Conservation (phyloP, 2,888 invertebrate species). For the Boloria selene region DNA sequence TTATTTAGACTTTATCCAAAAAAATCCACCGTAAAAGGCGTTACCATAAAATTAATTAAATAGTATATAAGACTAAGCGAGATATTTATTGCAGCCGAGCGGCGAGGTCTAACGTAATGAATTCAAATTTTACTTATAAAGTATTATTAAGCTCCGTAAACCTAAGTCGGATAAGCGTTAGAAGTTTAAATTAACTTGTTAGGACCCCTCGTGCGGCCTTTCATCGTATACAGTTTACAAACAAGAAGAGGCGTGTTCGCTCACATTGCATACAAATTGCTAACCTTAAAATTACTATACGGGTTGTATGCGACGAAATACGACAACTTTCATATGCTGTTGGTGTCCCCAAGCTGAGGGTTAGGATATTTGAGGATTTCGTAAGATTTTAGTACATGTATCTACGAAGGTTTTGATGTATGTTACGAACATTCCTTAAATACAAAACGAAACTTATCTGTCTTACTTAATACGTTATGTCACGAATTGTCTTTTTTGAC, state of each 20-base stretch:
- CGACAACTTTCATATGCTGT: slow-evolving; percentile 33
- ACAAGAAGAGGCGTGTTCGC: slow-evolving; percentile 53
- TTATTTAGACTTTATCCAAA: slow-evolving; percentile 9
- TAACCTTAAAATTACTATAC: slow-evolving; percentile 42
- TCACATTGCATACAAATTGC: slow-evolving; percentile 67
- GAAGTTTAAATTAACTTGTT: slow-evolving; percentile 77
- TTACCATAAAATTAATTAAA: slow-evolving; percentile 23
- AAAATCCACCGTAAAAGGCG: slow-evolving; percentile 13
- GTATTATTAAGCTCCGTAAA: slow-evolving; percentile 61
- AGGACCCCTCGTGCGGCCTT: slow-evolving; percentile 52
- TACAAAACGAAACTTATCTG: neutral
- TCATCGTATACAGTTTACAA: slow-evolving; percentile 55
- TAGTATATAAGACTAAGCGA: slow-evolving; percentile 13
- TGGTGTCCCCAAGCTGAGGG: slow-evolving; percentile 19
- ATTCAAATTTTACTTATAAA: slow-evolving; percentile 60
- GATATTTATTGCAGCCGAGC: slow-evolving; percentile 29
- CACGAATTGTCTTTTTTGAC: neutral
- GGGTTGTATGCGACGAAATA: slow-evolving; percentile 29
- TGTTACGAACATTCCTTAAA: neutral
- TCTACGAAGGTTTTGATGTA: slow-evolving; percentile 16
- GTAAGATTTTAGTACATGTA: slow-evolving; percentile 18
- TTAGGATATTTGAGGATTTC: slow-evolving; percentile 32
- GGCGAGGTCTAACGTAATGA: slow-evolving; percentile 39
- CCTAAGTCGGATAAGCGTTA: slow-evolving; percentile 64
- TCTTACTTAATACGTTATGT: neutral